Evolutionary conservation across 1,140 invertebrate genomes (phyloP).

Genomic region (Phthorimaea operculella): DNA sequence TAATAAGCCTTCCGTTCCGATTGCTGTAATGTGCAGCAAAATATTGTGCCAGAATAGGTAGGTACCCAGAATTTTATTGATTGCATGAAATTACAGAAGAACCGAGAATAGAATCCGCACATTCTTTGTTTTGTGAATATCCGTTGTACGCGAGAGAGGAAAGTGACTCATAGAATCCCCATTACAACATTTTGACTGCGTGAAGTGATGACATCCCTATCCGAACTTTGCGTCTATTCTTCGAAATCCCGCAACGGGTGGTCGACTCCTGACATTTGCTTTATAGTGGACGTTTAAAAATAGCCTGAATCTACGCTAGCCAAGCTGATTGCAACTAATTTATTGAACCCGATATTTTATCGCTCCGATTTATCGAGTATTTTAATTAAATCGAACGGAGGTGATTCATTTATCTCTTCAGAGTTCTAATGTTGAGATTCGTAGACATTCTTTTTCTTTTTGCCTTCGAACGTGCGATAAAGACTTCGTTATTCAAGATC

Average conservation of each 20-base stretch:
- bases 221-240: constrained; percentile 23
- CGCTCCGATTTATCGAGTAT: not conserved
- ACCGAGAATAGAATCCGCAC: no score
- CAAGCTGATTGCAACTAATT: constrained; percentile 3
- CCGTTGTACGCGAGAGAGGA: no score
- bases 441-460: not conserved
- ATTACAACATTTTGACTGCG: not conserved
- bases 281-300: constrained; percentile 2
- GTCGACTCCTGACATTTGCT: constrained; percentile 22
- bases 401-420: not conserved
- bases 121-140: no score
- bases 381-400: constrained; percentile 2
- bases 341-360: not conserved
- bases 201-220: not conserved
- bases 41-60: no score
- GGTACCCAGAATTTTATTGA: no score
- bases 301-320: not conserved
- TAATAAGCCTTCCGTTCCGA: no score
- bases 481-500: constrained; percentile 13
- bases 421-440: not conserved
- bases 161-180: no score
- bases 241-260: constrained; percentile 44
- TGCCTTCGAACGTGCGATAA: constrained; percentile 3
- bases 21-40: no score
- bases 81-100: no score